Conservation (phyloP, 2,797 vertebrate genomes). For the Falco cherrug region DNA sequence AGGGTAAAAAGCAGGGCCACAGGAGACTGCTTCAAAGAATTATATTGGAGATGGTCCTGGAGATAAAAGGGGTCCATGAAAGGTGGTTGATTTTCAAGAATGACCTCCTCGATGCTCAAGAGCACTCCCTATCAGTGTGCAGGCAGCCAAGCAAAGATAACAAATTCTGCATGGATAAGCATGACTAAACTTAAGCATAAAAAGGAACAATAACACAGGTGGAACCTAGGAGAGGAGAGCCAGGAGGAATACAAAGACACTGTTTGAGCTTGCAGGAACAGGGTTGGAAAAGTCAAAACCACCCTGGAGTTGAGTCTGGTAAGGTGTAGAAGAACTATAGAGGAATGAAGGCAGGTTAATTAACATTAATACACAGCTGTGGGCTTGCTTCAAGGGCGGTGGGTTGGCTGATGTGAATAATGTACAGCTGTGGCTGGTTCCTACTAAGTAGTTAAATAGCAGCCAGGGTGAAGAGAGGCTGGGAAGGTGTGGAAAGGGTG, state of each 20-base stretch:
- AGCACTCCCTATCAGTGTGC: neutral
- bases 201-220: neutral
- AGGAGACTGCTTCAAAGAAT: too few relatives aligned
- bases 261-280: neutral
- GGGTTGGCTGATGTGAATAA: too few relatives aligned
- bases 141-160: neutral
- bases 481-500: too few relatives aligned
- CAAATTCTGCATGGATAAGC: neutral
- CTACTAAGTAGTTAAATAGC: too few relatives aligned
- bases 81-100: neutral
- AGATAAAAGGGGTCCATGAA: neutral
- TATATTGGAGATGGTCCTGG: too few relatives aligned
- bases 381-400: too few relatives aligned
- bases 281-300: neutral
- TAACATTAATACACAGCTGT: too few relatives aligned
- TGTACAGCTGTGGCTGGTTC: too few relatives aligned
- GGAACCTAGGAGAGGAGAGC: neutral
- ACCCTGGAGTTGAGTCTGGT: neutral
- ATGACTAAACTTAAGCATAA: neutral
- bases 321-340: too few relatives aligned
- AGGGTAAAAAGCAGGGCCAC: too few relatives aligned
- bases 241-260: neutral
- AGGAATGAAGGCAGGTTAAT: too few relatives aligned
- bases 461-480: too few relatives aligned
- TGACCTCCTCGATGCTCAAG: neutral